Conservation (phyloP, 1,140 invertebrate genomes). For the Daktulosphaira vitifoliae region DNA sequence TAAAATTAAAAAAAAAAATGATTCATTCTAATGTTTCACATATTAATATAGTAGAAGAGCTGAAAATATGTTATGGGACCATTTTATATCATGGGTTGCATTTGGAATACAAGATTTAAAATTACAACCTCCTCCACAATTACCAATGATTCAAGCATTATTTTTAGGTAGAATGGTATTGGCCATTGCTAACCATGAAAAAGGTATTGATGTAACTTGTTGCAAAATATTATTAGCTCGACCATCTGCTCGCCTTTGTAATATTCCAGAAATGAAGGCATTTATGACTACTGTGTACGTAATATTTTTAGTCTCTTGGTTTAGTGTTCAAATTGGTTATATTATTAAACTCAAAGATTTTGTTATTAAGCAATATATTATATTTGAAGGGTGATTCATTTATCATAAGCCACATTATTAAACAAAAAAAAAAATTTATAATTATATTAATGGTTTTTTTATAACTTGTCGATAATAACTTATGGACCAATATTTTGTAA, state of each 20-base stretch:
- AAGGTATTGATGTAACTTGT: constrained; percentile 57
- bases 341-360: too few relatives aligned
- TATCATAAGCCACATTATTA: too few relatives aligned
- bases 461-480: constrained; percentile 52
- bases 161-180: constrained; percentile 59
- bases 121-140: constrained; percentile 46
- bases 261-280: constrained; percentile 42
- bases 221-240: constrained; percentile 63
- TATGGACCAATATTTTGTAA: too few relatives aligned
- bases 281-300: background rate
- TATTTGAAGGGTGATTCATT: constrained; percentile 56
- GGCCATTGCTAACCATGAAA: constrained; percentile 55
- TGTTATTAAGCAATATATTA: constrained; percentile 2
- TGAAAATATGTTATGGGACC: constrained; percentile 47
- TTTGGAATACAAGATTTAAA: constrained; percentile 45
- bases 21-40: background rate
- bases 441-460: too few relatives aligned
- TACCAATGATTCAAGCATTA: constrained; percentile 58
- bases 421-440: too few relatives aligned
- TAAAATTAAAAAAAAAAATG: background rate
- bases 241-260: constrained; percentile 57
- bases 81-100: constrained; percentile 47
- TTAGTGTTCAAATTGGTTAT: too few relatives aligned
- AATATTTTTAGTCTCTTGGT: background rate
- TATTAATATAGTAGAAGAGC: constrained; percentile 42